A percentile compares a stretch with the other conserved stretches of the same genome.
These are phyloP conservation scores for Apeltes quadracus DNA, from an alignment of 2,113 vertebrate genomes.

Conservation along the genomic window DNA sequence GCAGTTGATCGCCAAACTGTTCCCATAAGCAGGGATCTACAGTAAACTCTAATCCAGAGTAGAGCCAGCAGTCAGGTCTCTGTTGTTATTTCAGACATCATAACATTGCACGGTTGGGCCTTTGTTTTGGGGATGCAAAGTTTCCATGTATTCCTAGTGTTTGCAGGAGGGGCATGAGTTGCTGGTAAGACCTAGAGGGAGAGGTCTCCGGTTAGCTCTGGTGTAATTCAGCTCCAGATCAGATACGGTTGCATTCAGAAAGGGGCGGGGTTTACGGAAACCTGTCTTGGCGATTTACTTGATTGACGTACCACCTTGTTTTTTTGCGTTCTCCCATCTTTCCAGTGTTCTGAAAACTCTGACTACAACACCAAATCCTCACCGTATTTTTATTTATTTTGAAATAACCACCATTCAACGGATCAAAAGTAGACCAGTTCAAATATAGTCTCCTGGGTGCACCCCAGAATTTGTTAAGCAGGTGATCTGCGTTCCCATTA, in stretches of 20 bases:
- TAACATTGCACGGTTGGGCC: background rate
- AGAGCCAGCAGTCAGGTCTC: background rate
- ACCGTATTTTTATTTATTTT: background rate
- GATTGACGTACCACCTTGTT: background rate
- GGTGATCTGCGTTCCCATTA: background rate
- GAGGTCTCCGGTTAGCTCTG: background rate
- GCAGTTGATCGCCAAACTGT: conserved; percentile 29
- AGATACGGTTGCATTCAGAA: background rate
- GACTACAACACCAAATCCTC: background rate
- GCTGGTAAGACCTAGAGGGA: background rate
- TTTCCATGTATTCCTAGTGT: background rate
- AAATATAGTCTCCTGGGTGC: background rate
- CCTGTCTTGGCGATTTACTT: background rate
- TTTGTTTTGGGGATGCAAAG: conserved; percentile 20
- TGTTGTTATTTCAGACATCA: background rate
- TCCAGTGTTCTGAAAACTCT: background rate
- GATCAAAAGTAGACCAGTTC: background rate
- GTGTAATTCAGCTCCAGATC: background rate
- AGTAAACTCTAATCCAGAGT: background rate
- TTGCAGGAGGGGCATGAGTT: background rate
- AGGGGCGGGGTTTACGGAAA: background rate
- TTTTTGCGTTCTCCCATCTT: background rate
- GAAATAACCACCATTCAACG: background rate
- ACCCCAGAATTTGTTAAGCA: background rate
- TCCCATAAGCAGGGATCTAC: conserved; percentile 36